These are phyloP conservation scores for Champsocephalus gunnari DNA, from an alignment of 2,797 vertebrate genomes.

Conservation along the genomic window DNA sequence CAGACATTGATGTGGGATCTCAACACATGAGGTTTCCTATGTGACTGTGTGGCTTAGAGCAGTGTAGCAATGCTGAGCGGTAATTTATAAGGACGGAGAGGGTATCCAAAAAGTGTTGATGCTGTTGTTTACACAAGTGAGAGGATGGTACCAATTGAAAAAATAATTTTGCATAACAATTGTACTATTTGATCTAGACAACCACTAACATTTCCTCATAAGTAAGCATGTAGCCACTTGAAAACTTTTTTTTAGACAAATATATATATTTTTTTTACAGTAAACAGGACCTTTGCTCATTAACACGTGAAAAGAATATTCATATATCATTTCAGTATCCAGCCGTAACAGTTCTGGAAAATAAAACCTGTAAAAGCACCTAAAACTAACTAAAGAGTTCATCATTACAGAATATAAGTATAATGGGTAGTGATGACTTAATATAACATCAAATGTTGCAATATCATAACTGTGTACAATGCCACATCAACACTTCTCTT, in stretches of 20 bases:
- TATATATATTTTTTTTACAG: not conserved
- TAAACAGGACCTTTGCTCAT: not conserved
- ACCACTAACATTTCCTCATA: not conserved
- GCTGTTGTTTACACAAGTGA: not conserved
- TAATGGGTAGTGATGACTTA: no score
- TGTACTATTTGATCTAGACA: not conserved
- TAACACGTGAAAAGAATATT: not conserved
- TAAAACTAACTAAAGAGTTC: no score
- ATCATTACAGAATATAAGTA: no score
- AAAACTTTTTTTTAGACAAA: not conserved
- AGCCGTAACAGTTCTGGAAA: not conserved
- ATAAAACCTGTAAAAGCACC: not conserved
- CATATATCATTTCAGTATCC: not conserved
- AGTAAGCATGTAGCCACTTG: not conserved
- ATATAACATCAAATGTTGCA: no score
- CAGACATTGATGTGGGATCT: slow-evolving; percentile 27
- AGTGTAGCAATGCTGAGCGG: not conserved
- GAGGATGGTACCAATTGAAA: not conserved
- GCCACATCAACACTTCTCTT: not conserved
- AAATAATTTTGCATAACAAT: not conserved
- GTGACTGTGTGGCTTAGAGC: slow-evolving; percentile 15
- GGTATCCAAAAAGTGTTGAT: slow-evolving; percentile 8
- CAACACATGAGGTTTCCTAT: slow-evolving; percentile 12
- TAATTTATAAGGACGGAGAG: not conserved
- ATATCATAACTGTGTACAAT: not conserved